Base-by-base conservation (phyloP, 2,888 invertebrate genomes). In the Cynaeus angustus region DNA sequence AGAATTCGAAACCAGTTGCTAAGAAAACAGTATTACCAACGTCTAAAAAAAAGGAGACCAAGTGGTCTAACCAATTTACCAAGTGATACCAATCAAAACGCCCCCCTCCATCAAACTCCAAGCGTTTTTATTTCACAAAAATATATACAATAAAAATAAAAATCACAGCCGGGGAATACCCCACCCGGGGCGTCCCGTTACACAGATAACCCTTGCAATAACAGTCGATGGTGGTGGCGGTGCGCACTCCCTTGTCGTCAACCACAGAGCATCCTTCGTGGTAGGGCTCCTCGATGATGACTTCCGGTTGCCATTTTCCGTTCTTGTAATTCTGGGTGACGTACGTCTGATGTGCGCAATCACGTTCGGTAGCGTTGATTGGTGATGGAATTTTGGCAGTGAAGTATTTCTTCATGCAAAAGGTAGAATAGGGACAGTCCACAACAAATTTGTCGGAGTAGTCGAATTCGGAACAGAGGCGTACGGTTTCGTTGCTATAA, bases 361-460 rank as follows among this genome's bases (percentile, higher is more conserved):
- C 92, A 55, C 94, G 87, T 38, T 89, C 86, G 13, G 89, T 91
- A 85, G 48, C 87, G 86, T 77, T 62, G 55, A 70, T 67, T 8
- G 56, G 43, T 9, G 71, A 77, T 86, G 92, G 90, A 74, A 89
- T 89, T 78, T 93, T 88, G 72, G 90, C 87, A 74, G 88, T 87
- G 72, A 90, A 90, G 53, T 91, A 90, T 79, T 90, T 91, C 83
- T 94, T 95, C 87, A 92, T 89, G 81, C 95, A 96, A 88, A 94
- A 91, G 0, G 95, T 94, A 0, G 95, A 95, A 80, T 89, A 91
- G 0, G 92, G 92, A 81, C 95, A 96, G 72, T 92, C 90, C 3
- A 91, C 89, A 70, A 92, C 88, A 83, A 89, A 96, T 75, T 87
- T 87, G 4, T 88, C 86, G 1, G 92, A 90, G 75, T 90, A 88